phyloP scores from a whole-genome alignment of 2,113 vertebrate species.

The Noctilio leporinus region DNA sequence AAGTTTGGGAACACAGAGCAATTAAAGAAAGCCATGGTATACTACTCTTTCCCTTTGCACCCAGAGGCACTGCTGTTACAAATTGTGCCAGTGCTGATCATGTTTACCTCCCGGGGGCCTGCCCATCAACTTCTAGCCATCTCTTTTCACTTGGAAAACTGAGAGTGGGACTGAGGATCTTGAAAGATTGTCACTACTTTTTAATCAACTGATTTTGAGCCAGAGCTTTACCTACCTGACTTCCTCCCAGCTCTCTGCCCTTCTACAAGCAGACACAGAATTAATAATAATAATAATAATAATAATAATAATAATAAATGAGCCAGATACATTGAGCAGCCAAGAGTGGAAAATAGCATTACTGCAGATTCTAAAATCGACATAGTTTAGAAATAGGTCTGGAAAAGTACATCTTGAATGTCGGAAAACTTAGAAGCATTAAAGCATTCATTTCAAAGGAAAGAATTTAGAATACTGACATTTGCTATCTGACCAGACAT shows the following conservation, averaged over 20 bases:
- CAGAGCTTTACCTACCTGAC: not conserved
- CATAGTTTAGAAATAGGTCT: not conserved
- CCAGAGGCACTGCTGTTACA: not conserved
- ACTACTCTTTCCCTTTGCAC: not conserved
- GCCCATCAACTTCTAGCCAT: not conserved
- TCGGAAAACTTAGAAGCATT: not conserved
- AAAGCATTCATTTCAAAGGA: conserved; percentile 30
- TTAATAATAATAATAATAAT: not conserved
- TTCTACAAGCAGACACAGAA: not conserved
- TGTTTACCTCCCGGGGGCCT: not conserved
- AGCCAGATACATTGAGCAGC: not conserved
- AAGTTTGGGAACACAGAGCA: not conserved
- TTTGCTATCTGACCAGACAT: not conserved
- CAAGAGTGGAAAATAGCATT: not conserved
- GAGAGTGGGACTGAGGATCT: not conserved
- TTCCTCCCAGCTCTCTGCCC: not conserved
- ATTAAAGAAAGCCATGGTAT: not conserved
- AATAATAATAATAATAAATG: not conserved
- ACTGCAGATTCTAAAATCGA: not conserved
- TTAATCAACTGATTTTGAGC: not conserved
- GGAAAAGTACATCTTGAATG: not conserved
- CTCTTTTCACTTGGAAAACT: not conserved
- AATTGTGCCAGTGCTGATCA: not conserved
- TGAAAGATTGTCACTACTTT: not conserved
- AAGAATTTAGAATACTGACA: not conserved